phyloP scores from a whole-genome alignment of 2,797 vertebrate genomes.

The Ciconia nigra region DNA sequence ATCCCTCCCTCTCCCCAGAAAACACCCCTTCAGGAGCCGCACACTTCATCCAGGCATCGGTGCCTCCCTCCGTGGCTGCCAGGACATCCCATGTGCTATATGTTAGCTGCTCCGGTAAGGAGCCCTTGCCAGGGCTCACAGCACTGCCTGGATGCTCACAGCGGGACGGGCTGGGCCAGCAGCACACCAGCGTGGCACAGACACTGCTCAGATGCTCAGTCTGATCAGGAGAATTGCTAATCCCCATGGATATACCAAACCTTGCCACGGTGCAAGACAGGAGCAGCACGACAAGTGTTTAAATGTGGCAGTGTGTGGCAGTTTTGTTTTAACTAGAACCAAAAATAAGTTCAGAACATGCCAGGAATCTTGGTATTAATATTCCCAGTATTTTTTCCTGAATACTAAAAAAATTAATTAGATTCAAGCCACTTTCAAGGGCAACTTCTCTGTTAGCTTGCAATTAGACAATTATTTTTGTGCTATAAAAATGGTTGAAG shows the following conservation, averaged over 20 bases:
- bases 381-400: background rate
- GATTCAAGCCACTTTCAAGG: background rate
- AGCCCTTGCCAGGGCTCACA: background rate
- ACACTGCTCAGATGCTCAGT: background rate
- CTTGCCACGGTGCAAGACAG: background rate
- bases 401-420: background rate
- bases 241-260: background rate
- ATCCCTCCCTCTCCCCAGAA: background rate
- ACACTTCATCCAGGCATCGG: background rate
- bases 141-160: background rate
- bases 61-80: background rate
- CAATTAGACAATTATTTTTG: background rate
- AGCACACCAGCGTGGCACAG: background rate
- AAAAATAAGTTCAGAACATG: background rate
- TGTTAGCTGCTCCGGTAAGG: background rate
- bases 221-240: background rate
- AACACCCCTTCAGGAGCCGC: background rate
- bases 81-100: background rate
- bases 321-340: background rate
- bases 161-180: rapidly evolving
- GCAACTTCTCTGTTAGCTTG: background rate
- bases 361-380: background rate
- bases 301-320: background rate
- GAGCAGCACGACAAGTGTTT: background rate
- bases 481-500: background rate